Evolutionary conservation across 2,797 vertebrate genomes (phyloP), one percentile per base, ranked within the genome.

Genomic region (Echeneis naucrates): DNA sequence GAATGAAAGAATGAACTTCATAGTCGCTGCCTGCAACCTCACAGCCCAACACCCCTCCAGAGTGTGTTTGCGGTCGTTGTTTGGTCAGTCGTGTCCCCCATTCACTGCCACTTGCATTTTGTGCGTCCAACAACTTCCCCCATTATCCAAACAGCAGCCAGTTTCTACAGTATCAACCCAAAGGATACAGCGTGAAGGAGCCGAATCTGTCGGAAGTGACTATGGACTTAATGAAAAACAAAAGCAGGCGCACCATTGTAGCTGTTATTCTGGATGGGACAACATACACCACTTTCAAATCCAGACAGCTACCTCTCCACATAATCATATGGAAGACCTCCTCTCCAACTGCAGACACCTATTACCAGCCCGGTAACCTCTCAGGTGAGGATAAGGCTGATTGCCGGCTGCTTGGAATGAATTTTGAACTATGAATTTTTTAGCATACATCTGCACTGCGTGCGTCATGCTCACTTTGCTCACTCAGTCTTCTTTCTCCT

Each of bases 1-100:
- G n/a, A n/a, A n/a, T n/a, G n/a, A n/a, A n/a, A n/a, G n/a, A n/a
- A n/a, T n/a, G n/a, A n/a, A 6, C 24, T 27, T 32, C 12, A 32
- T 59, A 12, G 48, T 5, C 9, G 13, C 12, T n/a, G 33, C 1
- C 26, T 55, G 32, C 35, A 63, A 26, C 30, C 37, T 33, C 2
- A 35, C 17, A 26, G 27, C 2, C 50, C 21, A 68, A 12, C 3
- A 27, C 21, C 4, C 0, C 9, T 48, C 7, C 19, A 40, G 1
- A 70, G 44, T 54, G 56, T 54, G 14, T 72, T 13, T 83, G 68
- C 76, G 54, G 78, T 84, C 37, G 63, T 66, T 60, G 77, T 71
- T 78, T 77, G 74, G 72, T 65, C 48, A 2, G 69, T 73, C 8
- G 60, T 30, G 30, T 68, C 33, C 57, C 72, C 57, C 65, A 12